phyloP scores from a whole-genome alignment of 2,797 vertebrate genomes.

The Valencia hispanica region DNA sequence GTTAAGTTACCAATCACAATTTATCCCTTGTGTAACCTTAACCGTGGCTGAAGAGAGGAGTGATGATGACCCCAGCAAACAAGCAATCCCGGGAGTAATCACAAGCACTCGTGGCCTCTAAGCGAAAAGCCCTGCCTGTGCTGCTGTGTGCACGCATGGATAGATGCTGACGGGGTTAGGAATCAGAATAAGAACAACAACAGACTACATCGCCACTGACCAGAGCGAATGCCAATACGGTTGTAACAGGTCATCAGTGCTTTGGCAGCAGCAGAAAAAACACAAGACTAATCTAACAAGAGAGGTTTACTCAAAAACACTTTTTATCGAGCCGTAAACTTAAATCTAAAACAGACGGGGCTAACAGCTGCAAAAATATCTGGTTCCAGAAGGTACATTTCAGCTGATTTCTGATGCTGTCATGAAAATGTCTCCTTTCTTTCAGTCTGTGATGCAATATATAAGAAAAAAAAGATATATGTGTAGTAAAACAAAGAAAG shows the following conservation, averaged over 20 bases:
- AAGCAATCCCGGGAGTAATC: constrained; percentile 42
- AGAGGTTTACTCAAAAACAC: not conserved
- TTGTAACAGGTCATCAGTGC: constrained; percentile 36
- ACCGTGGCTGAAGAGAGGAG: constrained; percentile 41
- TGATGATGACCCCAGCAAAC: constrained; percentile 43
- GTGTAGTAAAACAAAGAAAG: no score
- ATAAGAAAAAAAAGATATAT: no score
- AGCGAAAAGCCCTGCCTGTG: constrained; percentile 26
- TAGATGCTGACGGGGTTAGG: constrained; percentile 65
- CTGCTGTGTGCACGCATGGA: constrained; percentile 48
- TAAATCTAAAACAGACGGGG: constrained; percentile 1
- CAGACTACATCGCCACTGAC: constrained; percentile 55
- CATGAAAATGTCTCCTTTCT: not conserved
- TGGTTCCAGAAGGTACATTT: not conserved
- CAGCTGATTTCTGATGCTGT: not conserved
- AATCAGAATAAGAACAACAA: constrained; percentile 46
- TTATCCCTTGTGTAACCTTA: constrained; percentile 38
- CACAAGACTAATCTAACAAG: constrained; percentile 2
- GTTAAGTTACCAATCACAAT: constrained; percentile 37
- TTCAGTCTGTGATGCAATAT: constrained; percentile 1
- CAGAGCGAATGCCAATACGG: constrained; percentile 23
- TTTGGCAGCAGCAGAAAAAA: constrained; percentile 31
- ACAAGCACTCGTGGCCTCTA: constrained; percentile 40
- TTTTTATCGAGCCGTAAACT: not conserved
- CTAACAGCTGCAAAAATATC: not conserved